Evolutionary conservation across 2,797 vertebrate genomes (phyloP).

Genomic region (Eospalax fontanierii): DNA sequence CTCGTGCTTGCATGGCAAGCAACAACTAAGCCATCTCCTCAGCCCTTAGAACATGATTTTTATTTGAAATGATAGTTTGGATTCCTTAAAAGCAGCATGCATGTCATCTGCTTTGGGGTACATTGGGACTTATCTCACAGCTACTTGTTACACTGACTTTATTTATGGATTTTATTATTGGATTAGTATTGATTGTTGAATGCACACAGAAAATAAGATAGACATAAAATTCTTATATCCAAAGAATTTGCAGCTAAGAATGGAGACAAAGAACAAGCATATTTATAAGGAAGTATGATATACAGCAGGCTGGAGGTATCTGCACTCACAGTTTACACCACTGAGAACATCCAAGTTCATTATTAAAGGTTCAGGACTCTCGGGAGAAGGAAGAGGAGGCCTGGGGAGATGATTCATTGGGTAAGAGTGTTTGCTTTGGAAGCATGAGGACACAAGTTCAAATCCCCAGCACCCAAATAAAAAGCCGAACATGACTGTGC

Average conservation of each 20-base stretch:
- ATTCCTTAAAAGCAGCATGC: neutral
- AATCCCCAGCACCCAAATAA: too few relatives aligned
- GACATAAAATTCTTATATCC: neutral
- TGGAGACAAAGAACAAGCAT: neutral
- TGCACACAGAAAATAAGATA: neutral
- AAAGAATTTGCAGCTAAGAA: neutral
- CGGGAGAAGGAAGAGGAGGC: neutral
- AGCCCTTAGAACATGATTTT: too few relatives aligned
- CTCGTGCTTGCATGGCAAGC: neutral
- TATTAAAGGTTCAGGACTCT: neutral
- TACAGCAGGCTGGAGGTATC: neutral
- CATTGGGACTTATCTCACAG: neutral
- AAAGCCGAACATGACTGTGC: too few relatives aligned
- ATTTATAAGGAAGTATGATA: neutral
- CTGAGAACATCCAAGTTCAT: neutral
- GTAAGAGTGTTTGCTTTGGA: too few relatives aligned
- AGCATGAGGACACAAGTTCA: too few relatives aligned
- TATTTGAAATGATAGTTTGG: slow-evolving; percentile 1
- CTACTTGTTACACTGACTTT: neutral
- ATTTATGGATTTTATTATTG: neutral
- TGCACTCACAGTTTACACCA: neutral
- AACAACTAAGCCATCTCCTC: too few relatives aligned
- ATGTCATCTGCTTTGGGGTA: neutral
- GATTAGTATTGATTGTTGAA: neutral
- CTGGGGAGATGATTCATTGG: too few relatives aligned